phyloP scores from a whole-genome alignment of 2,888 invertebrate genomes.

The Clivina fossor region DNA sequence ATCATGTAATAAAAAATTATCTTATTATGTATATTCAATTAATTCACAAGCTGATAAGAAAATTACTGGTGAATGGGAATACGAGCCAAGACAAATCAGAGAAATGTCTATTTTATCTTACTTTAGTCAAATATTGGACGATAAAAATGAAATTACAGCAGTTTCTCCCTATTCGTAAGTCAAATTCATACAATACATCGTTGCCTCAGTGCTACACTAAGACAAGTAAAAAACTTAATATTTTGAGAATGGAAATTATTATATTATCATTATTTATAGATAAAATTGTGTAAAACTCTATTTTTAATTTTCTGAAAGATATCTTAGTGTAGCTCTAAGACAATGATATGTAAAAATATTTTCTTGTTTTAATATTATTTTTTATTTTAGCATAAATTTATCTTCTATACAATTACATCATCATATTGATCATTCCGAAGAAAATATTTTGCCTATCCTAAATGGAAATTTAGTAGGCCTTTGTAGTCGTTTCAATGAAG shows the following conservation, averaged over 20 bases:
- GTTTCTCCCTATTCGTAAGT: slow-evolving; percentile 62
- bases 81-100: slow-evolving; percentile 56
- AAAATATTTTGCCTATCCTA: slow-evolving; percentile 58
- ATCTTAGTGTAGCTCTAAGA: too few species aligned
- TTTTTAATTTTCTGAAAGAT: too few species aligned
- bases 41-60: slow-evolving; percentile 46
- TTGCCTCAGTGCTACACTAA: too few species aligned
- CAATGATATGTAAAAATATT: too few species aligned
- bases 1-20: slow-evolving; percentile 36
- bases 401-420: slow-evolving; percentile 51
- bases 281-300: too few species aligned
- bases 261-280: too few species aligned
- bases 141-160: slow-evolving; percentile 54
- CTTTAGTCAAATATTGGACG: slow-evolving; percentile 59
- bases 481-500: slow-evolving; percentile 49
- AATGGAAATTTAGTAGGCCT: slow-evolving; percentile 71
- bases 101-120: slow-evolving; percentile 66
- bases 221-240: slow-evolving; percentile 24
- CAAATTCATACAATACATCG: too few species aligned
- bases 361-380: slow-evolving; percentile 28
- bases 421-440: slow-evolving; percentile 39
- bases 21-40: slow-evolving; percentile 43
- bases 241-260: too few species aligned
- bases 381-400: slow-evolving; percentile 60
- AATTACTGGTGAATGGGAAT: slow-evolving; percentile 49